Base-by-base conservation (phyloP, 2,888 invertebrate genomes). In the Tenthredo distinguenda region DNA sequence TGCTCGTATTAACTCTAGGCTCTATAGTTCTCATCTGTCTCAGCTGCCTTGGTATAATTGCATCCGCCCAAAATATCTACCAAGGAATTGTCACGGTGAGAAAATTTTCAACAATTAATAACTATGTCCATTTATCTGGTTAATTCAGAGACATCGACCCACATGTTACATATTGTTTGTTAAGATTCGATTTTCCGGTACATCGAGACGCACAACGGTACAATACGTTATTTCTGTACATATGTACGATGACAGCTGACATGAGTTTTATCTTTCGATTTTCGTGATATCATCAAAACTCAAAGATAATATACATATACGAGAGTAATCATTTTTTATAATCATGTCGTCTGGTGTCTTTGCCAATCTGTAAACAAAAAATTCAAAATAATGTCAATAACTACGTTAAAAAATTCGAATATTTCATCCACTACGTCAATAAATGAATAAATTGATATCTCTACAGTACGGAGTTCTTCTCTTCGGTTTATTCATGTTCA, bases 1-100 rank as follows among this genome's bases (percentile, higher is more conserved):
- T 82, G 4, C 3, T 82, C 31, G 58, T 82, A n/a, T 21, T 85
- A 15, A 31, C 65, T 40, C 15, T 34, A 6, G 82, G 82, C 10
- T 82, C 79, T n/a, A 26, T 72, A 4, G 18, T 34, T 4, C 26
- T 82, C 10, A 9, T 85, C 12, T n/a, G 21, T 40, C 21, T 79
- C 7, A 82, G 82, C 15, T 82, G 85, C 37, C 72, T 85, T n/a
- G 85, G 85, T 58, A 15, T 81, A 10, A 68, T 85, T 71, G 21
- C 81, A 37, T 43, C 71, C 4, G 15, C 37, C n/a, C 81, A 71
- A 40, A 58, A 21, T 55, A 43, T 81, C 21, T 71, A 71, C 47
- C 40, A 50, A 43, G 85, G 85, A 47, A 85, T 85, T 31, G 65
- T 85, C 9, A 85, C 85, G 85, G 85, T 85, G 40, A 37, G 85